A percentile compares a stretch with the other conserved stretches of the same genome.
Evolutionary conservation across 2,113 vertebrate genomes (phyloP).

Genomic region (Elephas maximus): DNA sequence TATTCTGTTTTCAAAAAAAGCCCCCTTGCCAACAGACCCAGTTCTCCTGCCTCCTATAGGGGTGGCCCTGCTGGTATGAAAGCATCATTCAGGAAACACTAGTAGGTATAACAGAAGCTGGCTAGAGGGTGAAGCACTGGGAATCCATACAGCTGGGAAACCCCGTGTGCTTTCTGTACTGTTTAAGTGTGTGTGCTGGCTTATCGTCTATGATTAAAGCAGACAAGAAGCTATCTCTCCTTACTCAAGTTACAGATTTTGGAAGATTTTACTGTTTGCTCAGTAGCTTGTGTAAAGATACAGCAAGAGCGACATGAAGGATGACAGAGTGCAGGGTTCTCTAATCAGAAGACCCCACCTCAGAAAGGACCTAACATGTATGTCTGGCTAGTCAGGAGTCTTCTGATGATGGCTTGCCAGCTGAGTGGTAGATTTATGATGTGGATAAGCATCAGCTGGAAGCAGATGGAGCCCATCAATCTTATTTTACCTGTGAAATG

Average conservation of each 20-base stretch:
- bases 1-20: background rate
- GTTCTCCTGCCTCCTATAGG: background rate
- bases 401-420: background rate
- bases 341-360: background rate
- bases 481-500: conserved; percentile 58
- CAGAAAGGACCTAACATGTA: background rate
- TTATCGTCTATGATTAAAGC: background rate
- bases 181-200: background rate
- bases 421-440: background rate
- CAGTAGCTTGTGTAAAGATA: background rate
- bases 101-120: background rate
- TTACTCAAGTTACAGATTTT: background rate
- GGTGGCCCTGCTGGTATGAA: background rate
- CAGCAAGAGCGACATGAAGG: conserved; percentile 35
- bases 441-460: background rate
- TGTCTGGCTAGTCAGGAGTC: background rate
- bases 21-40: background rate
- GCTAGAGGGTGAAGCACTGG: background rate
- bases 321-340: background rate
- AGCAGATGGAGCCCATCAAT: background rate
- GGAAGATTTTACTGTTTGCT: background rate
- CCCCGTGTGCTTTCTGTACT: background rate
- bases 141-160: background rate
- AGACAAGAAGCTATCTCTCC: background rate
- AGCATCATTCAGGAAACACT: background rate